Evolutionary conservation across 2,113 vertebrate species (phyloP).

Genomic region (Acinonyx jubatus): DNA sequence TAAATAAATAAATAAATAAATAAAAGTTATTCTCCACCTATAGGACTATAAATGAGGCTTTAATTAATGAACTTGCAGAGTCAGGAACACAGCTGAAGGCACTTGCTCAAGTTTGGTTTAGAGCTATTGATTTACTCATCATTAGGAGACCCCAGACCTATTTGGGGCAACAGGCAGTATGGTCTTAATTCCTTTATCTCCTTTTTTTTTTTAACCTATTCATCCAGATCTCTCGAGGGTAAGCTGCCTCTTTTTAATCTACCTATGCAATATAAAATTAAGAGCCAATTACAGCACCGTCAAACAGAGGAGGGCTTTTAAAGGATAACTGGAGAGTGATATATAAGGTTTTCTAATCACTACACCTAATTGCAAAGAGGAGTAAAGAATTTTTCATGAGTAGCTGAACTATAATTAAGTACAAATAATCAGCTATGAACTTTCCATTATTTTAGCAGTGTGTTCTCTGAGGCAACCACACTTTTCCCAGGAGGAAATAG

Average conservation of each 20-base stretch:
- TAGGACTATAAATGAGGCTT: background rate
- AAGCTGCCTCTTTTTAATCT: conserved; percentile 52
- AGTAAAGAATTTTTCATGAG: conserved; percentile 26
- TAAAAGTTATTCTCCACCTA: background rate
- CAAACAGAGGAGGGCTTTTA: conserved; percentile 50
- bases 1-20: background rate
- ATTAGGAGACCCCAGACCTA: background rate
- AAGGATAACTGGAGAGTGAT: conserved; percentile 59
- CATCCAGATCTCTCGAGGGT: conserved; percentile 17
- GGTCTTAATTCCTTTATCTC: conserved; percentile 18
- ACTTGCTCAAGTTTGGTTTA: background rate
- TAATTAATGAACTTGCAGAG: conserved; percentile 6
- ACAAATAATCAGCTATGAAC: conserved; percentile 43
- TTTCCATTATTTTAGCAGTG: conserved; percentile 7
- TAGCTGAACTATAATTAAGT: conserved; percentile 42
- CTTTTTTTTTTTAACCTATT: background rate
- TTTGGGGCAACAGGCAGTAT: background rate
- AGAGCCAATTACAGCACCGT: conserved; percentile 14
- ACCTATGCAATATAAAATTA: conserved; percentile 56
- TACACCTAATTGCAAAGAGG: conserved; percentile 46
- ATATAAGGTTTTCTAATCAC: conserved; percentile 36
- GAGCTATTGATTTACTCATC: background rate
- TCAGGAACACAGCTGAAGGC: background rate
- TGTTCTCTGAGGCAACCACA: conserved; percentile 24
- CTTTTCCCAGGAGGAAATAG: background rate